Evolutionary conservation across 2,888 invertebrate species (phyloP), one percentile per base, ranked within the genome.

Genomic region (Drosophila peninsularis): DNA sequence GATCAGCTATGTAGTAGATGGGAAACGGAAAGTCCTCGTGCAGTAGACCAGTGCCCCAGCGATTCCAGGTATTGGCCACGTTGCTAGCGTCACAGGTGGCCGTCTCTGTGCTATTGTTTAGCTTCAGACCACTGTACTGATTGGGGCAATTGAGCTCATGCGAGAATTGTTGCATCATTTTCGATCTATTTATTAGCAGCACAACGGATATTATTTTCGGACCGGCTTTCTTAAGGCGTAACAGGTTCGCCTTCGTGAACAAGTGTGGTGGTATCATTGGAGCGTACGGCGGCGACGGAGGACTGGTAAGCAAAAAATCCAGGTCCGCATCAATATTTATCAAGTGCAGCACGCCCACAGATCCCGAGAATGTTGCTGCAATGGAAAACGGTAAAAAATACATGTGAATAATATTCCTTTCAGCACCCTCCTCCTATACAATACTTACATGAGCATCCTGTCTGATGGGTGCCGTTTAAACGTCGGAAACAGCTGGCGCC

Each of bases 391-490:
- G 13, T 11, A 6, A 52, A 24, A 30, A 2, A 55, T 5, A 3
- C 1, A 30, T 17, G 14, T 24, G 30, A 41, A 21, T 2, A 14
- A 2, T 37, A 9, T 17, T n/a, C 7, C 10, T 56, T 34, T 0
- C 14, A 7, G 11, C 13, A 17, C 7, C 9, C 3, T 27, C n/a
- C 3, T 2, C n/a, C 7, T 9, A 27, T 32, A 0, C 4, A 4
- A 9, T 10, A 94, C 96, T 95, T 94, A 98, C 98, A 98, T 56
- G 97, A 95, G 92, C 99, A 99, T 69, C 99, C 99, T 80, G 96
- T 96, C 93, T 98, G 97, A 93, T 98, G 97, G 13, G 99, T 99
- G 64, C 96, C 98, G 94, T 99, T 99, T 72, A 99, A 93, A 71
- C 98, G 94, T 74, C 98, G 94, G 91, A 98, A 98, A 93, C 99